Evolutionary conservation across 2,888 invertebrate genomes (phyloP).

Genomic region (Labia minor): DNA sequence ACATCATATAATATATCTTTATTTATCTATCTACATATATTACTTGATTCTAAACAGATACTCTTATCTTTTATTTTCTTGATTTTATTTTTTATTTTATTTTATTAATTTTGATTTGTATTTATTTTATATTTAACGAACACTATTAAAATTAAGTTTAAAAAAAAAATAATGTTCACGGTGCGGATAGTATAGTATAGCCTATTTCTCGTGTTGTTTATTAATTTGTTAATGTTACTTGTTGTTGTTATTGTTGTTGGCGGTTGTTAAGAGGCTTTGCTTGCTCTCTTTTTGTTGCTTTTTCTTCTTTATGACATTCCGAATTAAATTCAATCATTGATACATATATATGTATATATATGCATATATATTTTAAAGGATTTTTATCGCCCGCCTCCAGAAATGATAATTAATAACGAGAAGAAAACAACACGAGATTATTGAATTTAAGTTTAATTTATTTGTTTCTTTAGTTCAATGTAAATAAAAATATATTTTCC

Average conservation of each 20-base stretch:
- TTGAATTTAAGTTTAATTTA: neutral
- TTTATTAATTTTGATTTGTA: neutral
- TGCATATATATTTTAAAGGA: neutral
- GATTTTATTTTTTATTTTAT: neutral
- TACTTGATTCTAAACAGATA: no score
- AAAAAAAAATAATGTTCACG: neutral
- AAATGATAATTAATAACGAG: neutral
- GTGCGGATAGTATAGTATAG: neutral
- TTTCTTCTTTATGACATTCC: constrained; percentile 1
- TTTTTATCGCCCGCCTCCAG: neutral
- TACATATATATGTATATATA: neutral
- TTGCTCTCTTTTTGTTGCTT: neutral
- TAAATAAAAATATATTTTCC: no score
- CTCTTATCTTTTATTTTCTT: neutral
- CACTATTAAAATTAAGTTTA: neutral
- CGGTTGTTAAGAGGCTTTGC: neutral
- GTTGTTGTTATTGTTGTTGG: constrained; percentile 3
- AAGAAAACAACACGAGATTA: neutral
- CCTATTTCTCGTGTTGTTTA: neutral
- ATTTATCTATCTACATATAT: no score
- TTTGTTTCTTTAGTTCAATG: no score
- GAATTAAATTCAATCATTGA: neutral
- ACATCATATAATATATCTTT: neutral
- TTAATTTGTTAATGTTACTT: neutral
- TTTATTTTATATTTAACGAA: neutral